phyloP scores from a whole-genome alignment of 2,797 vertebrate species.

The Thalassophryne amazonica region DNA sequence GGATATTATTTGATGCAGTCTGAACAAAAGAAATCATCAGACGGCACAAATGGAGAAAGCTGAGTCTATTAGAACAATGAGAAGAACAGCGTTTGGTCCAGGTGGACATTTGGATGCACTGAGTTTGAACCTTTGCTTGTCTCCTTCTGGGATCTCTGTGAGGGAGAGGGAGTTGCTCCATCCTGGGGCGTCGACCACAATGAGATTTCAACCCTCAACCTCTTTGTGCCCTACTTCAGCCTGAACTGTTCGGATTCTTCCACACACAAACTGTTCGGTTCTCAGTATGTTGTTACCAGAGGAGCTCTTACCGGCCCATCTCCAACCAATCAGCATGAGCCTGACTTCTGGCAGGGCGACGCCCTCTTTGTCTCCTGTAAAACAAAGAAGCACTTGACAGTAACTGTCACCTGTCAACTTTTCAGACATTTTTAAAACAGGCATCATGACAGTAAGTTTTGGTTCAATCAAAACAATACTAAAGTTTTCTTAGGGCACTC shows the following conservation, averaged over 20 bases:
- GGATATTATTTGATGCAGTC: too few relatives aligned
- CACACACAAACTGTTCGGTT: constrained; percentile 34
- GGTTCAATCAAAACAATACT: not conserved
- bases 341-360: constrained; percentile 5
- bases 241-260: constrained; percentile 33
- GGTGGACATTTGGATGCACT: constrained; percentile 34
- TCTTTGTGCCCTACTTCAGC: constrained; percentile 19
- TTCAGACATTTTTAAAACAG: not conserved
- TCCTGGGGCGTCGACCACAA: constrained; percentile 43
- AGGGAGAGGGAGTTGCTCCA: constrained; percentile 39
- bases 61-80: constrained; percentile 30
- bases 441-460: not conserved
- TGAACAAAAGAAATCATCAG: too few relatives aligned
- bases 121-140: constrained; percentile 49
- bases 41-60: too few relatives aligned
- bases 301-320: constrained; percentile 51
- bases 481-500: not conserved
- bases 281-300: constrained; percentile 49
- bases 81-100: constrained; percentile 41
- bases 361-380: not conserved
- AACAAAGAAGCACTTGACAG: not conserved
- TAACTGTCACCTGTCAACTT: not conserved
- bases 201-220: constrained; percentile 31
- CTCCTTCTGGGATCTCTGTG: constrained; percentile 38
- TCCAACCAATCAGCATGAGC: constrained; percentile 38